Conservation (phyloP, 2,888 invertebrate species). For the Alcis repandata region DNA sequence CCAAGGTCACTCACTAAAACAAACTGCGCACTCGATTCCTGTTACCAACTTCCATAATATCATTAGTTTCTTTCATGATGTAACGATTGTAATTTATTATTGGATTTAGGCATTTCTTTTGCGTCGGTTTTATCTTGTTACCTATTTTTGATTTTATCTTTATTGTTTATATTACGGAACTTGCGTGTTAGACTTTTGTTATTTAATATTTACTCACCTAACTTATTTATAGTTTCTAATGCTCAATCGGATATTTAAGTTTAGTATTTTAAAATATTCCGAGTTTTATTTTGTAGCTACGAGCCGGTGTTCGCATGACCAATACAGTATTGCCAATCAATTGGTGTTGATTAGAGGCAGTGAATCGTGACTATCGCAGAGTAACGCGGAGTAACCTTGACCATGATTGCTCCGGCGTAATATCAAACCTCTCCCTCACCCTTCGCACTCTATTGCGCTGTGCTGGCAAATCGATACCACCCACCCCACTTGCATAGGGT, state of each 20-base stretch:
- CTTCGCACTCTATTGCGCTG: constrained; percentile 55
- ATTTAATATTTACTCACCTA: background rate
- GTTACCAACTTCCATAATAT: constrained; percentile 46
- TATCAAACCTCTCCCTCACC: constrained; percentile 54
- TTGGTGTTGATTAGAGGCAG: constrained; percentile 59
- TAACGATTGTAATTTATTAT: constrained; percentile 28
- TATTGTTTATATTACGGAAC: constrained; percentile 4
- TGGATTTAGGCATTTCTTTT: constrained; percentile 1
- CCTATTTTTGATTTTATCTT: constrained; percentile 15
- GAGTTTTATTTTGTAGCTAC: constrained; percentile 7
- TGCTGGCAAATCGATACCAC: constrained; percentile 67
- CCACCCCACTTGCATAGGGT: constrained; percentile 38
- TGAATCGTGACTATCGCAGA: constrained; percentile 62
- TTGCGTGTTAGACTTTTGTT: background rate
- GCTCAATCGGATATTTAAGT: background rate
- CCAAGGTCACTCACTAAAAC: constrained; percentile 82
- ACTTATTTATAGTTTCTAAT: background rate
- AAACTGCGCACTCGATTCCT: constrained; percentile 73
- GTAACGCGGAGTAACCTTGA: constrained; percentile 74
- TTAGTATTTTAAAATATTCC: constrained; percentile 9
- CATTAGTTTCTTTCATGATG: constrained; percentile 34
- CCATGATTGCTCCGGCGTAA: constrained; percentile 70
- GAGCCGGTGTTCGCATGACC: constrained; percentile 12
- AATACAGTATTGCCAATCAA: constrained; percentile 39
- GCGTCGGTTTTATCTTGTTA: constrained; percentile 2